phyloP scores from a whole-genome alignment of 2,888 invertebrate genomes.

The Artemia sinica region DNA sequence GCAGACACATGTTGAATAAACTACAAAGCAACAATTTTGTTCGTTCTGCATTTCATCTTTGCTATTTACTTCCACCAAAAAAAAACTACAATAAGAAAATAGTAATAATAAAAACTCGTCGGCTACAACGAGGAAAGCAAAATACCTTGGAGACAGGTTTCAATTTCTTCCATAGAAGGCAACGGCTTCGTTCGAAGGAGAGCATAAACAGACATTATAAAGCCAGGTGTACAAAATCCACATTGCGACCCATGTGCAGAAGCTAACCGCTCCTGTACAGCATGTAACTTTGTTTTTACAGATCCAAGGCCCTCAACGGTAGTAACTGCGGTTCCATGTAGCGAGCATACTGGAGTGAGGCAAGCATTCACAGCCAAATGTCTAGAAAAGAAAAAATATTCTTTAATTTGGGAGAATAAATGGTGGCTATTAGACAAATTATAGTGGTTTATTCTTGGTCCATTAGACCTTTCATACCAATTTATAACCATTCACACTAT shows the following conservation, averaged over 20 bases:
- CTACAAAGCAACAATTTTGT: too few relatives aligned
- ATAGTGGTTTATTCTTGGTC: too few relatives aligned
- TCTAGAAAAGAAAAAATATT: constrained; percentile 33
- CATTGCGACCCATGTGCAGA: constrained; percentile 86
- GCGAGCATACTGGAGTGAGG: constrained; percentile 61
- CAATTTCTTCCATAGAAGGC: constrained; percentile 56
- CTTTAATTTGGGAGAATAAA: too few relatives aligned
- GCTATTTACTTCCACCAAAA: too few relatives aligned
- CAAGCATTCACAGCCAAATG: constrained; percentile 77
- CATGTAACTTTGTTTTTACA: constrained; percentile 39
- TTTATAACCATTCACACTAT: too few relatives aligned
- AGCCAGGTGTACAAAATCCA: constrained; percentile 87
- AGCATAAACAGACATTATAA: constrained; percentile 92
- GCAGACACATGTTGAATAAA: too few relatives aligned
- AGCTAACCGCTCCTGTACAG: constrained; percentile 48
- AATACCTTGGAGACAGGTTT: constrained; percentile 61
- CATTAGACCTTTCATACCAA: too few relatives aligned
- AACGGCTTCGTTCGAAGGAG: constrained; percentile 52
- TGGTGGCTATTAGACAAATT: too few relatives aligned
- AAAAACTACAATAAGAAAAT: constrained; percentile 10
- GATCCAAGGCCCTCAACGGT: constrained; percentile 87
- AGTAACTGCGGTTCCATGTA: constrained; percentile 74
- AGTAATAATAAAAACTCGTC: too few relatives aligned
- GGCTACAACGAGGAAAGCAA: too few relatives aligned
- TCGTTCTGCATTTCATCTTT: too few relatives aligned